phyloP scores from a whole-genome alignment of 2,888 invertebrate species.

The Caenorhabditis sp. region DNA sequence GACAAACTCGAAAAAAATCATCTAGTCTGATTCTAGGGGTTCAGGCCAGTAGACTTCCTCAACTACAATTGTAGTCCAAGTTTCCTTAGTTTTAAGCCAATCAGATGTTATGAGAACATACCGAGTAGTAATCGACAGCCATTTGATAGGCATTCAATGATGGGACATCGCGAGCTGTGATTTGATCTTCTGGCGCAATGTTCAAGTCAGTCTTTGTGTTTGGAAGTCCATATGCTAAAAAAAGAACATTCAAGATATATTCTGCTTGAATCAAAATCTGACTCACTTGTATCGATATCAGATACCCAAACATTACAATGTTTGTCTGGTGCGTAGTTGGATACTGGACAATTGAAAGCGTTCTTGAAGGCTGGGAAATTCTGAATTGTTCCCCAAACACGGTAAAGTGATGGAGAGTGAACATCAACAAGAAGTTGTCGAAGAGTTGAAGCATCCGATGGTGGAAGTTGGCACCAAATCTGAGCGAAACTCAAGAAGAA shows the following conservation, averaged over 20 bases:
- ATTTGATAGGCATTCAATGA: slow-evolving; percentile 46
- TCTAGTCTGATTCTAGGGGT: too few species aligned
- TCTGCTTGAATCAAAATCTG: background rate
- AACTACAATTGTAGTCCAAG: too few species aligned
- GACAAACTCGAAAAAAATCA: too few species aligned
- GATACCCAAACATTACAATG: slow-evolving; percentile 59
- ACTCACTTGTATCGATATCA: slow-evolving; percentile 43
- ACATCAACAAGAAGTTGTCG: slow-evolving; percentile 55
- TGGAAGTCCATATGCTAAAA: slow-evolving; percentile 41
- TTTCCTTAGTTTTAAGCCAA: too few species aligned
- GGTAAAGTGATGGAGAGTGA: slow-evolving; percentile 56
- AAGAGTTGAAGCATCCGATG: slow-evolving; percentile 15
- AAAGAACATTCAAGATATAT: background rate
- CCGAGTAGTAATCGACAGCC: slow-evolving; percentile 37
- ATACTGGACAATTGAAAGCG: slow-evolving; percentile 55
- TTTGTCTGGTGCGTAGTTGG: slow-evolving; percentile 45
- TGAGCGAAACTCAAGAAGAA: slow-evolving; percentile 61
- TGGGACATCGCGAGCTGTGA: slow-evolving; percentile 36
- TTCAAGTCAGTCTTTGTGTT: slow-evolving; percentile 42
- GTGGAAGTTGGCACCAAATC: slow-evolving; percentile 54
- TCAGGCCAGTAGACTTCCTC: too few species aligned
- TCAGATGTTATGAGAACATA: too few species aligned
- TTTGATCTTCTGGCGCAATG: slow-evolving; percentile 33
- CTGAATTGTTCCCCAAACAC: slow-evolving; percentile 57
- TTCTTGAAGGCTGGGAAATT: slow-evolving; percentile 57